These are phyloP conservation scores for Pangasianodon hypophthalmus DNA, from an alignment of 2,113 vertebrate species.

Conservation along the genomic window DNA sequence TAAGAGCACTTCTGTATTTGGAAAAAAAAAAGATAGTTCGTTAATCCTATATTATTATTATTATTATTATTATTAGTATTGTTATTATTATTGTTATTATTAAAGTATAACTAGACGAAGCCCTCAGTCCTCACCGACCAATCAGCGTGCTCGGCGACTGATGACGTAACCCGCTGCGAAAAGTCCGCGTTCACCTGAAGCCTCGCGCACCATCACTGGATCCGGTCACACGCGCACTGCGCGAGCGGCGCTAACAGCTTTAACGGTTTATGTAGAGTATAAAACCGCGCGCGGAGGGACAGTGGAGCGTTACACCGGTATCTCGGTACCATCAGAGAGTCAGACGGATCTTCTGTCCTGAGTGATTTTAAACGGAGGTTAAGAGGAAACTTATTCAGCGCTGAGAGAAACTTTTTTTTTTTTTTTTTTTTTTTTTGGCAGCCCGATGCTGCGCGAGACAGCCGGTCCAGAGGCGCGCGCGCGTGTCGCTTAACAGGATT, in stretches of 20 bases:
- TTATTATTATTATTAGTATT: background rate
- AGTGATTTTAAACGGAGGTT: background rate
- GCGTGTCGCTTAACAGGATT: background rate
- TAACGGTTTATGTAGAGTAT: background rate
- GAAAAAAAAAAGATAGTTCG: background rate
- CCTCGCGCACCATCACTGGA: constrained; percentile 14
- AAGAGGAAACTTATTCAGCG: background rate
- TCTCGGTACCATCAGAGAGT: background rate
- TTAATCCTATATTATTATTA: background rate
- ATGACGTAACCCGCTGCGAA: constrained; percentile 43
- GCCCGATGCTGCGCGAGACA: background rate
- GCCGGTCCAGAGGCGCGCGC: background rate
- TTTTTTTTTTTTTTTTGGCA: background rate
- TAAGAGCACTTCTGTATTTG: background rate
- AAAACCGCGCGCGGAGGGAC: background rate
- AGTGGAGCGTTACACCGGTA: background rate
- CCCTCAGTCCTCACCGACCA: constrained; percentile 17
- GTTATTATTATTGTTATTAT: background rate
- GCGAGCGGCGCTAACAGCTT: background rate
- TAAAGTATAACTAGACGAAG: background rate
- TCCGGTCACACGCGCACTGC: constrained; percentile 1
- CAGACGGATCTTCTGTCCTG: background rate
- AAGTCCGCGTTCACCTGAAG: constrained; percentile 53
- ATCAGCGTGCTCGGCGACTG: constrained; percentile 16
- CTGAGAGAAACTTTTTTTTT: background rate